Percentiles rank a stretch among this genome's conserved stretches.
These are phyloP conservation scores for Gymnobelideus leadbeateri DNA, from an alignment of 2,113 vertebrate species.

Conservation along the genomic window DNA sequence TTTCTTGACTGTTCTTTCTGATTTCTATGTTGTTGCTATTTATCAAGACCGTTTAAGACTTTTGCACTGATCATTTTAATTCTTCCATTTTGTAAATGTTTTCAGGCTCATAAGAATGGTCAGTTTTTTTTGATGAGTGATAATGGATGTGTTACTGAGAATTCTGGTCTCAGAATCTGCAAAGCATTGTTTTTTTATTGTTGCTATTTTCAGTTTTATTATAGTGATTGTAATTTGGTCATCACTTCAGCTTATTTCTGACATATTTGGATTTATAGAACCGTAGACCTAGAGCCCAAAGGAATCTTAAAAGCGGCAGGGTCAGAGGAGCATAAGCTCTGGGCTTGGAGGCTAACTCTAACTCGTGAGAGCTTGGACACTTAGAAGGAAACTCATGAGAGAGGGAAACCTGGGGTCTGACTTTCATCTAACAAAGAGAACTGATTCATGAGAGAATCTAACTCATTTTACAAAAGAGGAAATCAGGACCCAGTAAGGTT, in stretches of 20 bases:
- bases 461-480: not conserved
- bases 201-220: not conserved
- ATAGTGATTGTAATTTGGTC: not conserved
- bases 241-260: conserved; percentile 12
- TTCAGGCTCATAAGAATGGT: not conserved
- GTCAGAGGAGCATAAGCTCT: not conserved
- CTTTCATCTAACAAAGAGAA: not conserved
- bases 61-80: conserved; percentile 71
- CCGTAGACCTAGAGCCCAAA: not conserved
- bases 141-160: not conserved
- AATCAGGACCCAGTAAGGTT: not conserved
- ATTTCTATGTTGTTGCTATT: conserved; percentile 60
- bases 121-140: conserved; percentile 18
- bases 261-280: not conserved
- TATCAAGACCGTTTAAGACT: conserved; percentile 33
- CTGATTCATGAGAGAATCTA: not conserved
- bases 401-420: not conserved
- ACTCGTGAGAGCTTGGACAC: not conserved
- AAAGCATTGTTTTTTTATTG: conserved; percentile 13
- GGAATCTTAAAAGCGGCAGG: not conserved
- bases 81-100: conserved; percentile 38
- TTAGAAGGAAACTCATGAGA: not conserved
- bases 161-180: conserved; percentile 36
- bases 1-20: conserved; percentile 3
- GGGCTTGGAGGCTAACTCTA: not conserved